A percentile compares a stretch with the other conserved stretches of the same genome.
Evolutionary conservation across 2,113 vertebrate genomes (phyloP).

Genomic region (Corythaeola cristata): DNA sequence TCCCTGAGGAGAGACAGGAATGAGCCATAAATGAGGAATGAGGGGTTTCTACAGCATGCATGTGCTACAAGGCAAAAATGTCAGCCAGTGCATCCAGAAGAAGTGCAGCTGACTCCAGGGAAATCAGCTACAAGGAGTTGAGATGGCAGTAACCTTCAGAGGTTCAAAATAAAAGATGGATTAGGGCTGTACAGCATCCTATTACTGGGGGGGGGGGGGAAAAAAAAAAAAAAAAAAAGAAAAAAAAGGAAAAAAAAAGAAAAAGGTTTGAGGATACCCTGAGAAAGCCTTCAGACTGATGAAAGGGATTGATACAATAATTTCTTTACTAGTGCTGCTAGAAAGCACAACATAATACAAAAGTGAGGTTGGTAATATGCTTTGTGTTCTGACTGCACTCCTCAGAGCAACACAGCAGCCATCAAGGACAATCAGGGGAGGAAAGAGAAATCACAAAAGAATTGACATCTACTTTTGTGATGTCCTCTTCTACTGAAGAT

Average conservation of each 20-base stretch:
- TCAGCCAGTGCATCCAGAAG: neutral
- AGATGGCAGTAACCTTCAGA: neutral
- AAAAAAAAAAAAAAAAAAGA: too few species aligned
- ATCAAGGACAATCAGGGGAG: accelerated
- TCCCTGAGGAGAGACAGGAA: neutral
- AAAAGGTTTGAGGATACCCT: neutral
- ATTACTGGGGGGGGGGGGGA: too few species aligned
- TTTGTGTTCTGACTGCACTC: neutral
- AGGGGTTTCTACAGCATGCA: neutral
- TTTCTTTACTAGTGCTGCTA: neutral
- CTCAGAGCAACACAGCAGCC: neutral
- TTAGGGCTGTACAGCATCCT: neutral
- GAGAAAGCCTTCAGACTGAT: neutral
- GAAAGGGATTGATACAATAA: neutral
- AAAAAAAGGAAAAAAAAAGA: neutral
- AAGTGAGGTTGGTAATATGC: neutral
- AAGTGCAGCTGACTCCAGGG: neutral
- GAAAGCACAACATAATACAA: neutral
- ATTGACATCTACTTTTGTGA: neutral
- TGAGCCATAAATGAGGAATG: neutral
- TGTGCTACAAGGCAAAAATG: neutral
- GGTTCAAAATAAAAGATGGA: neutral
- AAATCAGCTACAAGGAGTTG: neutral
- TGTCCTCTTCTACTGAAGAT: neutral
- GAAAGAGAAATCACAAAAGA: neutral